These are phyloP conservation scores for Selene dorsalis DNA, from an alignment of 2,797 vertebrate species.

Conservation along the genomic window DNA sequence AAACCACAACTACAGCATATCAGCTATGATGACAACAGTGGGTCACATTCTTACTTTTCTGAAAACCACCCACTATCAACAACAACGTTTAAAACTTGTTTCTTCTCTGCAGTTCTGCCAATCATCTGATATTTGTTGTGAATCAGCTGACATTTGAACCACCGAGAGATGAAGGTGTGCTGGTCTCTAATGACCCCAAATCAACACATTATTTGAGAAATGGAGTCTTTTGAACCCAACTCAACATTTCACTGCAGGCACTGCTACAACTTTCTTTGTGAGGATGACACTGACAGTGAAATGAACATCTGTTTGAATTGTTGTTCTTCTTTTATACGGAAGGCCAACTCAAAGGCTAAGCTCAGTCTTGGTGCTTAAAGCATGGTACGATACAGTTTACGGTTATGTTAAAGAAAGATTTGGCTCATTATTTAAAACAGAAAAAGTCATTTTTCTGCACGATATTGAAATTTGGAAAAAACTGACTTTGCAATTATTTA, in stretches of 20 bases:
- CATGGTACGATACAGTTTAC: not conserved
- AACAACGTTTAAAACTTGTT: not conserved
- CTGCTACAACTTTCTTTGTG: not conserved
- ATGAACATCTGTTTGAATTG: not conserved
- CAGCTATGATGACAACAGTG: not conserved
- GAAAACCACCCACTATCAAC: slow-evolving; percentile 2
- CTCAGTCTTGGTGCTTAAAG: not conserved
- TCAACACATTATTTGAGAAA: slow-evolving; percentile 4
- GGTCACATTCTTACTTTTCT: not conserved
- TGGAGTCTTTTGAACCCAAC: not conserved
- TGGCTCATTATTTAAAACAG: not conserved
- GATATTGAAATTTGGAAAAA: too few species aligned
- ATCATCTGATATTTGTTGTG: not conserved
- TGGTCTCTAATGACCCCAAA: not conserved
- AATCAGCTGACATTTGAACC: not conserved
- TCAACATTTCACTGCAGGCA: not conserved
- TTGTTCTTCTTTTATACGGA: not conserved
- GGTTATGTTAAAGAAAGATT: not conserved
- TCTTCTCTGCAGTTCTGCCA: not conserved
- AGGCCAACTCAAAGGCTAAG: not conserved
- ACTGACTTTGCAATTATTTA: too few species aligned
- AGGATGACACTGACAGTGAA: not conserved
- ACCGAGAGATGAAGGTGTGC: slow-evolving; percentile 9
- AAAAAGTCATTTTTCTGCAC: too few species aligned
- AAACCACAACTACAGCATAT: not conserved